Conservation (phyloP, 2,888 invertebrate species). For the Drosophila melanosoma region DNA sequence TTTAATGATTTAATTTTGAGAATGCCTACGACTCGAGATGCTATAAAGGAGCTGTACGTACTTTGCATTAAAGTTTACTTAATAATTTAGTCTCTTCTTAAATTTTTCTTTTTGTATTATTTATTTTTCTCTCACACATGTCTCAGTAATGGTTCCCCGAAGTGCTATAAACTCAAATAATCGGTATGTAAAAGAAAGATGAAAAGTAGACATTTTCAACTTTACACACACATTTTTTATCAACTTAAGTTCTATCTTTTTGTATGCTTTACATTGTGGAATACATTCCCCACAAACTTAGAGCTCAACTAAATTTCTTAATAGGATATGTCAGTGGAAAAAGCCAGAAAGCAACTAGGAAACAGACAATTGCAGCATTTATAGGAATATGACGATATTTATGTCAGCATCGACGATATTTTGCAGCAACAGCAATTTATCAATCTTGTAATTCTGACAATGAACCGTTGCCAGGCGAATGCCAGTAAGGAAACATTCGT, state of each 20-base stretch:
- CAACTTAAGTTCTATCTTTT: neutral
- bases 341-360: neutral
- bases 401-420: constrained; percentile 51
- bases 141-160: neutral
- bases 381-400: constrained; percentile 37
- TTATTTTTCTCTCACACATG: neutral
- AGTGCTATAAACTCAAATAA: neutral
- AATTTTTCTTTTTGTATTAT: neutral
- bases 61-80: constrained; percentile 9
- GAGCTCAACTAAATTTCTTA: neutral
- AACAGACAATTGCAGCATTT: constrained; percentile 10
- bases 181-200: no score
- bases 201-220: neutral
- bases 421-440: constrained; percentile 67
- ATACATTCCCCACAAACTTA: neutral
- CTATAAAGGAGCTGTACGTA: constrained; percentile 16
- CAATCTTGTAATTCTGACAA: constrained; percentile 64
- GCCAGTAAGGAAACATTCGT: constrained; percentile 51
- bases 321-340: neutral
- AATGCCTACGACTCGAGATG: constrained; percentile 32
- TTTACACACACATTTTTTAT: neutral
- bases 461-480: constrained; percentile 32
- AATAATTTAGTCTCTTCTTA: constrained; percentile 24
- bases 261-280: neutral
- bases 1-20: constrained; percentile 55